Evolutionary conservation across 2,113 vertebrate species (phyloP).

Genomic region (Psittacara wagleri): DNA sequence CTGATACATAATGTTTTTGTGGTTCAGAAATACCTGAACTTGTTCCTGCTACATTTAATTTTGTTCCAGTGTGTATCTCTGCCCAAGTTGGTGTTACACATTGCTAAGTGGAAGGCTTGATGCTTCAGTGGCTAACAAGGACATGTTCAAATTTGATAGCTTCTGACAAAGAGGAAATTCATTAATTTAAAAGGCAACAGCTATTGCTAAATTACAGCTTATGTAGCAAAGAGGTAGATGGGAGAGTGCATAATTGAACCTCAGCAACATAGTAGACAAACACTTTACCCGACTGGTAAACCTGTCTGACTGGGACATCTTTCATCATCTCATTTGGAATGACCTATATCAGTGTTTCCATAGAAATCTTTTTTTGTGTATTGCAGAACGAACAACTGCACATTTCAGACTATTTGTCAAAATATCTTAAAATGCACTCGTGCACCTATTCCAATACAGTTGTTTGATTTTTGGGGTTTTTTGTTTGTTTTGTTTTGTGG

Average conservation of each 20-base stretch:
- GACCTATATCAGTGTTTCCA: neutral
- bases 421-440: neutral
- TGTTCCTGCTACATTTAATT: neutral
- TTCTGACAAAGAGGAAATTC: neutral
- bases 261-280: neutral
- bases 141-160: neutral
- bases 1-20: neutral
- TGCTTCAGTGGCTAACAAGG: neutral
- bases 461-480: neutral
- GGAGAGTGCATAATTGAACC: accelerated
- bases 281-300: neutral
- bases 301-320: neutral
- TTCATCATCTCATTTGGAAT: neutral
- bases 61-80: neutral
- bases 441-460: neutral
- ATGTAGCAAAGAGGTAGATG: neutral
- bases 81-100: neutral
- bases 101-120: neutral
- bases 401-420: neutral
- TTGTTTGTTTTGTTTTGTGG: too few species aligned
- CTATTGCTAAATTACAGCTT: neutral
- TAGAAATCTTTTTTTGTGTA: neutral
- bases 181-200: neutral
- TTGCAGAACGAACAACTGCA: neutral
- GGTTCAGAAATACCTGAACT: neutral